Percentiles rank a stretch among this genome's conserved stretches.
These are phyloP conservation scores for Vanessa atalanta DNA, from an alignment of 1,140 invertebrate species.

Conservation along the genomic window DNA sequence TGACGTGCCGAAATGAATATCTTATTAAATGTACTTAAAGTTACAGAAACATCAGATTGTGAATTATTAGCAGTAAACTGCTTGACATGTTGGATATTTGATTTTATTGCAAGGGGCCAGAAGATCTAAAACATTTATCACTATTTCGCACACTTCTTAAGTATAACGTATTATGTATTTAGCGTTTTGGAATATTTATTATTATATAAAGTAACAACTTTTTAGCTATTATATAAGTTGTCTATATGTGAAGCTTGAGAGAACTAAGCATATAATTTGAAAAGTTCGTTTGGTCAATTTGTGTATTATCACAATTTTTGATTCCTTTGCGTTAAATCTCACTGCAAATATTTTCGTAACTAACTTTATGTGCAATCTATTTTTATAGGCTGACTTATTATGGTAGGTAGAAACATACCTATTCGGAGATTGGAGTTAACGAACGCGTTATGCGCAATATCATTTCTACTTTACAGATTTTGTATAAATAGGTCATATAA, in stretches of 20 bases:
- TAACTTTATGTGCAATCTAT: constrained; percentile 76
- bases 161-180: constrained; percentile 39
- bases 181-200: constrained; percentile 43
- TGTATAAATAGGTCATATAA: constrained; percentile 76
- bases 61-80: constrained; percentile 57
- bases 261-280: constrained; percentile 20
- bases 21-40: constrained; percentile 70
- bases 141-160: constrained; percentile 38
- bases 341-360: constrained; percentile 73
- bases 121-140: constrained; percentile 48
- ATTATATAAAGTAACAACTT: constrained; percentile 31
- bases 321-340: constrained; percentile 56
- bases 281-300: constrained; percentile 22
- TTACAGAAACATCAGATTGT: constrained; percentile 54
- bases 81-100: constrained; percentile 56
- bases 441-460: constrained; percentile 60
- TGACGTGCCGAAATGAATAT: constrained; percentile 53
- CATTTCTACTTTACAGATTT: constrained; percentile 75
- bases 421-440: constrained; percentile 43
- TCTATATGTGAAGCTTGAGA: constrained; percentile 25
- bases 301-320: constrained; percentile 27
- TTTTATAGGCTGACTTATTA: constrained; percentile 74
- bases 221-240: constrained; percentile 23
- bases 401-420: constrained; percentile 41
- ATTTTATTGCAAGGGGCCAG: constrained; percentile 70